A percentile compares a stretch with the other conserved stretches of the same genome.
phyloP scores from a whole-genome alignment of 2,888 invertebrate genomes.

The Eulithis testata region DNA sequence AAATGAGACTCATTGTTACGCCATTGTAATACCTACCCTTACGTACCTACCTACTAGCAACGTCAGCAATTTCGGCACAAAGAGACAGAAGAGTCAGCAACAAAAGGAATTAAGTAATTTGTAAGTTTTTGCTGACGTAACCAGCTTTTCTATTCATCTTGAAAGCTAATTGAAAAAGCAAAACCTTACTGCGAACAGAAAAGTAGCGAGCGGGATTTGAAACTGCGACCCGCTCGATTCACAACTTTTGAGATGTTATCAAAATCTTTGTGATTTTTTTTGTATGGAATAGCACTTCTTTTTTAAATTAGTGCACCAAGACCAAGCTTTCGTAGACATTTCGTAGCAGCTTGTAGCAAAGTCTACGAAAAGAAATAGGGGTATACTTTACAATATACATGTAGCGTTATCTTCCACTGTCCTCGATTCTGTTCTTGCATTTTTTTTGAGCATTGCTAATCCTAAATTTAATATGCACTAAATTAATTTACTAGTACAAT shows the following conservation, averaged over 20 bases:
- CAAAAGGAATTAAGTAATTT: conserved; percentile 38
- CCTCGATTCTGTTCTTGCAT: no score
- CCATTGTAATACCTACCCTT: conserved; percentile 60
- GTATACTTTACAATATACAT: no score
- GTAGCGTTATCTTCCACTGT: no score
- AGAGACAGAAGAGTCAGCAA: conserved; percentile 34
- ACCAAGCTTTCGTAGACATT: not conserved
- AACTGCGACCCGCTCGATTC: no score
- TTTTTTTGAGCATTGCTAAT: no score
- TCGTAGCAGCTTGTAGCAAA: not conserved
- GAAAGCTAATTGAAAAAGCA: not conserved
- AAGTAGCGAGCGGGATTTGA: not conserved
- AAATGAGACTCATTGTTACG: conserved; percentile 69
- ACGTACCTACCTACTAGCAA: conserved; percentile 48
- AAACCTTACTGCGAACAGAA: not conserved
- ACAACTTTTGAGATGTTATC: no score
- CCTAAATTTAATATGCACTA: no score
- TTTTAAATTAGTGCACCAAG: no score
- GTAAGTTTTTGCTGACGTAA: conserved; percentile 33
- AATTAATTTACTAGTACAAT: no score
- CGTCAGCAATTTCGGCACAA: conserved; percentile 53
- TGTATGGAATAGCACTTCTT: no score
- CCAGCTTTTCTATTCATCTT: conserved; percentile 7
- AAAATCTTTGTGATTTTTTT: no score
- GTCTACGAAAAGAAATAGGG: no score